A percentile compares a stretch with the other conserved stretches of the same genome.
phyloP scores from a whole-genome alignment of 1,140 invertebrate genomes.

The Nasonia longicornis region DNA sequence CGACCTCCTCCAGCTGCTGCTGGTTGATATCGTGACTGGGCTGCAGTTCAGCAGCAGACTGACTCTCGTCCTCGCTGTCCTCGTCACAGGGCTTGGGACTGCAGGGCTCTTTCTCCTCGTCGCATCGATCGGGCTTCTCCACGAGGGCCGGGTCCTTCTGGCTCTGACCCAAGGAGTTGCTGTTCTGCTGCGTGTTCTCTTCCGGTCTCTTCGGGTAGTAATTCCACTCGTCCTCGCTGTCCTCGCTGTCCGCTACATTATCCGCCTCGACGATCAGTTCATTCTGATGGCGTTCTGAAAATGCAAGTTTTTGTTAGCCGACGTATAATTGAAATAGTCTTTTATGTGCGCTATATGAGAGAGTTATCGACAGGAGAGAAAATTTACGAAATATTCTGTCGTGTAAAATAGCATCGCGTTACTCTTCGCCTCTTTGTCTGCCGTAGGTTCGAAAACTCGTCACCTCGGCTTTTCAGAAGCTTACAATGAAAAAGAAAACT shows the following conservation, averaged over 20 bases:
- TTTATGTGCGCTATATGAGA: no score
- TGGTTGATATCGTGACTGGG: background rate
- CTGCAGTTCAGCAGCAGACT: background rate
- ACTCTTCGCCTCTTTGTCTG: background rate
- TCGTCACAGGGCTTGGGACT: slow-evolving; percentile 46
- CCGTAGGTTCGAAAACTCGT: background rate
- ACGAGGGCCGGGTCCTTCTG: slow-evolving; percentile 35
- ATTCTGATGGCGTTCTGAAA: slow-evolving; percentile 59
- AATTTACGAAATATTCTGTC: no score
- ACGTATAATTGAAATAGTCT: no score
- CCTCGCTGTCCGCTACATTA: slow-evolving; percentile 81
- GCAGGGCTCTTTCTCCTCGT: slow-evolving; percentile 43
- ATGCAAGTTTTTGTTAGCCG: background rate
- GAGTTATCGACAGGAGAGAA: no score
- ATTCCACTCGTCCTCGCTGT: slow-evolving; percentile 85
- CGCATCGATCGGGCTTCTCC: slow-evolving; percentile 39
- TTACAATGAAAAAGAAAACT: background rate
- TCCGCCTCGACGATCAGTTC: slow-evolving; percentile 68
- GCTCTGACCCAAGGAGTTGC: background rate
- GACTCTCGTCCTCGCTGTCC: slow-evolving; percentile 18
- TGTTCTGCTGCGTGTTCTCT: slow-evolving; percentile 22
- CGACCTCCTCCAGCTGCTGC: background rate
- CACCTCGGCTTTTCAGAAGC: background rate
- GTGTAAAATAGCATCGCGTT: background rate
- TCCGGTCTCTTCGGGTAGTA: slow-evolving; percentile 66